phyloP scores from a whole-genome alignment of 2,113 vertebrate genomes.

The Circaetus cinerascens region DNA sequence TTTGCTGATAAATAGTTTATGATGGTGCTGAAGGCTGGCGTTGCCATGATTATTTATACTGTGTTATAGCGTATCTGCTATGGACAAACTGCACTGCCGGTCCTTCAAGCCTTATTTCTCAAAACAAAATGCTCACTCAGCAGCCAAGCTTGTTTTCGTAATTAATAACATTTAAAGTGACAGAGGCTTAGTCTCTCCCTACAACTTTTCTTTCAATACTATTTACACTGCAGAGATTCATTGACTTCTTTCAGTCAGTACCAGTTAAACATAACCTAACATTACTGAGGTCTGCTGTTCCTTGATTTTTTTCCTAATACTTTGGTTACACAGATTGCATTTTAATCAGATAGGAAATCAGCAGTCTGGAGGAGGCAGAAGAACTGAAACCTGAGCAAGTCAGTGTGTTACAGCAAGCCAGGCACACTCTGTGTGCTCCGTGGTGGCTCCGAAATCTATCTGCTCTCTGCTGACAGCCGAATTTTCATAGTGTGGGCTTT shows the following conservation, averaged over 20 bases:
- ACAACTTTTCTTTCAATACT: not conserved
- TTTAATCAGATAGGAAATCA: not conserved
- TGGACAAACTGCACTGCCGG: not conserved
- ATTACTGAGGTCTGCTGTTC: not conserved
- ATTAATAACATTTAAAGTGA: not conserved
- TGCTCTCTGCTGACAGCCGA: not conserved
- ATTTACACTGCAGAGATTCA: not conserved
- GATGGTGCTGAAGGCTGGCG: not conserved
- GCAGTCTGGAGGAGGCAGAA: not conserved
- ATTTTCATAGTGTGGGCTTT: not conserved
- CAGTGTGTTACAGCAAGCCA: not conserved
- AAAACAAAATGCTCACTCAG: not conserved
- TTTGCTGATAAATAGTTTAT: not conserved
- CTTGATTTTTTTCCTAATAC: not conserved
- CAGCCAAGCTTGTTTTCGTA: not conserved
- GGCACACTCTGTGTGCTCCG: fast-evolving
- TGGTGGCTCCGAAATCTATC: not conserved
- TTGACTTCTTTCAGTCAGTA: not conserved
- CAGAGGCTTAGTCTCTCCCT: not conserved
- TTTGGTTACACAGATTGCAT: not conserved
- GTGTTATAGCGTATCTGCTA: not conserved
- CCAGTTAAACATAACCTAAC: not conserved
- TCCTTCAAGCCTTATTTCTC: not conserved
- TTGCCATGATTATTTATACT: not conserved
- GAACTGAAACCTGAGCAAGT: not conserved